Percentiles rank a stretch among this genome's conserved stretches.
phyloP scores from a whole-genome alignment of 2,888 invertebrate genomes.

The Sabellastarte sp. region DNA sequence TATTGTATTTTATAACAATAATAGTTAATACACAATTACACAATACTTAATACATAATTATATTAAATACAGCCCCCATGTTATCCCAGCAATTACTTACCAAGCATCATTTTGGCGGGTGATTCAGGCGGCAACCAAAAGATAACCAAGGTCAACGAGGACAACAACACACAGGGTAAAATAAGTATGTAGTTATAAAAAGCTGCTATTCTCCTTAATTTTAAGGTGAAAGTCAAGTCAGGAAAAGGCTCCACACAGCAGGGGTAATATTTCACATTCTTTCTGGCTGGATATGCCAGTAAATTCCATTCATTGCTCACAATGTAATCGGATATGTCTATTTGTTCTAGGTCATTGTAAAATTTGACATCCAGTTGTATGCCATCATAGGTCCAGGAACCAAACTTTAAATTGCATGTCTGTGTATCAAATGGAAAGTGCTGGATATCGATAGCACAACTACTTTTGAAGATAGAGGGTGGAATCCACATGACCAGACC shows the following conservation, averaged over 20 bases:
- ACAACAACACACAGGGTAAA: slow-evolving; percentile 58
- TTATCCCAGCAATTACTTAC: too few relatives aligned
- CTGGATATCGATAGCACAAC: slow-evolving; percentile 55
- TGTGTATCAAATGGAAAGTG: slow-evolving; percentile 59
- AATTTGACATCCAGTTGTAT: slow-evolving; percentile 34
- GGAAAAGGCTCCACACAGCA: slow-evolving; percentile 52
- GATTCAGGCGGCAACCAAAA: slow-evolving; percentile 61
- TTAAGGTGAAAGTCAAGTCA: slow-evolving; percentile 51
- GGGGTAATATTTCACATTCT: slow-evolving; percentile 42
- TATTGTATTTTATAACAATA: too few relatives aligned
- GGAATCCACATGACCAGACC: slow-evolving; percentile 48
- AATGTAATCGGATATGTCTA: slow-evolving; percentile 44
- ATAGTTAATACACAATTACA: too few relatives aligned
- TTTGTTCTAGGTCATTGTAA: slow-evolving; percentile 15
- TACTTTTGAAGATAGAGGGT: slow-evolving; percentile 56
- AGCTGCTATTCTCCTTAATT: slow-evolving; percentile 35
- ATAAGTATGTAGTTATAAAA: slow-evolving; percentile 59
- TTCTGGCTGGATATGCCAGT: slow-evolving; percentile 39
- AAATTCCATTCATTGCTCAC: slow-evolving; percentile 58
- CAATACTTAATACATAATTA: too few relatives aligned
- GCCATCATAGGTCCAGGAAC: slow-evolving; percentile 57
- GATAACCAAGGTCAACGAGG: slow-evolving; percentile 58
- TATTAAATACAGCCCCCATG: too few relatives aligned
- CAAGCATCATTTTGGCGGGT: slow-evolving; percentile 58
- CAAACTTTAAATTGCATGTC: slow-evolving; percentile 55